phyloP scores from a whole-genome alignment of 2,797 vertebrate species.

The Protonibea diacanthus region DNA sequence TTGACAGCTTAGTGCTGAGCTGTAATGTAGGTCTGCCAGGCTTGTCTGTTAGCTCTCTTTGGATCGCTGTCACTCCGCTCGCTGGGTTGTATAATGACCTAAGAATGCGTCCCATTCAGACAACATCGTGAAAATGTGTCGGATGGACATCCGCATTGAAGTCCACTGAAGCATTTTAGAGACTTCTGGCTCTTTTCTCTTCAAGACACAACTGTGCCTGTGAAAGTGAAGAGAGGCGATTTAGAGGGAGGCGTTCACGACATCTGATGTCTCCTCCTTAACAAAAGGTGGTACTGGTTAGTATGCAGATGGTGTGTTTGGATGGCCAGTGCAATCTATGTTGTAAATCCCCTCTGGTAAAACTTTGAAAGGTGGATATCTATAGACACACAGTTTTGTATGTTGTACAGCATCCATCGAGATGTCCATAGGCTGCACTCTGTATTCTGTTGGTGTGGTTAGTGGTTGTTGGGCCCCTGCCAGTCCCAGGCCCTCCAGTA shows the following conservation, averaged over 20 bases:
- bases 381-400: slow-evolving; percentile 49
- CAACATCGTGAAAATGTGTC: slow-evolving; percentile 73
- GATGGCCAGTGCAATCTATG: slow-evolving; percentile 62
- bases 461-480: slow-evolving; percentile 65
- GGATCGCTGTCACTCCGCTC: slow-evolving; percentile 66
- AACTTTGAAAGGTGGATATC: slow-evolving; percentile 71
- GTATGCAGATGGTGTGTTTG: slow-evolving; percentile 72
- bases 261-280: slow-evolving; percentile 75
- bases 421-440: slow-evolving; percentile 60
- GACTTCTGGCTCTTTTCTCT: slow-evolving; percentile 77
- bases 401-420: slow-evolving; percentile 64
- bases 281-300: slow-evolving; percentile 77
- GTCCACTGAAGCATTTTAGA: slow-evolving; percentile 80
- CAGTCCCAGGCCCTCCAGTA: slow-evolving; percentile 68
- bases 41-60: slow-evolving; percentile 65
- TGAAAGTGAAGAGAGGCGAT: slow-evolving; percentile 69
- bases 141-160: slow-evolving; percentile 75
- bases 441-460: slow-evolving; percentile 63
- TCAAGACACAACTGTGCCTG: slow-evolving; percentile 70
- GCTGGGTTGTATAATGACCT: slow-evolving; percentile 58
- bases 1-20: slow-evolving; percentile 65
- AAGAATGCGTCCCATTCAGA: slow-evolving; percentile 72
- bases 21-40: slow-evolving; percentile 66
- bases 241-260: slow-evolving; percentile 73
- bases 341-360: slow-evolving; percentile 74